These are phyloP conservation scores for Peromyscus polionotus DNA, from an alignment of 2,113 vertebrate genomes.

Conservation along the genomic window DNA sequence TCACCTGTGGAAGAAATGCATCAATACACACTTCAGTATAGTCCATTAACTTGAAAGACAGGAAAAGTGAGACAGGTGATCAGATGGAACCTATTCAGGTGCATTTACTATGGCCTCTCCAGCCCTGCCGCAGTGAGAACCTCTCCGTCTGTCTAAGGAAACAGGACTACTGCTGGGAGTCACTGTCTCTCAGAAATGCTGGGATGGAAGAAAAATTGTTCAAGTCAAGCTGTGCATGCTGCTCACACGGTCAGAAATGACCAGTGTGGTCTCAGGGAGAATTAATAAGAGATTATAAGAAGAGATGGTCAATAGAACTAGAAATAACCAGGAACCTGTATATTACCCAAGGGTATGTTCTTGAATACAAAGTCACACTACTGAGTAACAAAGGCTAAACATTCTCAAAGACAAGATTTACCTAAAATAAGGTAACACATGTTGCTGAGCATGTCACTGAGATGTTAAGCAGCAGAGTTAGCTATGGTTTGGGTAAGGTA, in stretches of 20 bases:
- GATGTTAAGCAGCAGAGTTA: neutral
- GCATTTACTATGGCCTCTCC: too few species aligned
- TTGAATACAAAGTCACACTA: neutral
- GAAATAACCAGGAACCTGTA: neutral
- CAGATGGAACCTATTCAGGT: neutral
- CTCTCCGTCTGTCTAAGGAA: neutral
- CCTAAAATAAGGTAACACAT: constrained; percentile 38
- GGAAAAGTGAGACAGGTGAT: neutral
- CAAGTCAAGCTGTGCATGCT: neutral
- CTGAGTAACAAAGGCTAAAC: neutral
- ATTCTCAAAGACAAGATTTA: neutral
- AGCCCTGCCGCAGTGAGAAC: neutral
- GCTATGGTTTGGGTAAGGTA: neutral
- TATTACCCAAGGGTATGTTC: neutral
- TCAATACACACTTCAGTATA: neutral
- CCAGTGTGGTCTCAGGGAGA: neutral
- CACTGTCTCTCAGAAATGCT: neutral
- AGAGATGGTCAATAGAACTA: neutral
- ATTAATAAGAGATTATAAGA: neutral
- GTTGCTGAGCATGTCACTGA: neutral
- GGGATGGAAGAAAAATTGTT: neutral
- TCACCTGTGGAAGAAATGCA: constrained; percentile 79
- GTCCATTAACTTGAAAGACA: neutral
- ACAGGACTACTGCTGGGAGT: neutral
- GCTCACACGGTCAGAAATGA: neutral